Evolutionary conservation across 2,113 vertebrate species (phyloP), one percentile per base, ranked within the genome.

Genomic region (Pardalotus punctatus): DNA sequence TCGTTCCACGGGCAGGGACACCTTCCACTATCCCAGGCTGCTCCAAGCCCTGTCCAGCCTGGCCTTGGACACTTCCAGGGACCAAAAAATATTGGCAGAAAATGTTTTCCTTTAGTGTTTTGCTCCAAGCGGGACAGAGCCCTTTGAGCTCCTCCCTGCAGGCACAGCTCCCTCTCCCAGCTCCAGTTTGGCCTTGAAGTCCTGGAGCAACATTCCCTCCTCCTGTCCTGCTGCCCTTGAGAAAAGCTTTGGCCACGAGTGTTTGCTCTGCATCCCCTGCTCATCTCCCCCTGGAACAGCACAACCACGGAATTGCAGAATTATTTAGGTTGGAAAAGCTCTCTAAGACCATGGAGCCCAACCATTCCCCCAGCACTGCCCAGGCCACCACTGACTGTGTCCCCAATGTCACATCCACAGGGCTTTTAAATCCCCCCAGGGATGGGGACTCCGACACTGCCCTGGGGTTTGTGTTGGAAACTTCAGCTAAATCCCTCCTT

Each of bases 41-140:
- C 50, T 80, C 76, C 65, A 54, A 47, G 29, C 28, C 33, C 48
- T 0, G 1, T 58, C 72, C 65, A 45, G 0, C 19, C 56, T 5
- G 16, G 33, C 28, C 40, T 40, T n/a, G 45, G 54, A 1, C 45
- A 43, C 12, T 51, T 10, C 27, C 71, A 60, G 21, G 33, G 9
- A 36, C 7, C 9, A 9, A 12, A 42, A 24, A 4, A 5, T 1
- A 0, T 3, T 31, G 70, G 4, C 64, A 78, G 54, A 0, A 11
- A 9, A 38, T 12, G 2, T 45, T 86, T 67, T 5, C 4, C 11
- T 12, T 1, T 33, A 3, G 14, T 6, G 22, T 2, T 51, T 36
- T 36, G 7, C 36, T 36, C 31, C 36, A 3, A 6, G 27, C 12
- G 51, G 17, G 21, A 2, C 54, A 43, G 62, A 69, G 54, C 45